A percentile compares a stretch with the other conserved stretches of the same genome.
Conservation (phyloP, 2,113 vertebrate species). For the Forbesichthys agassizii region DNA sequence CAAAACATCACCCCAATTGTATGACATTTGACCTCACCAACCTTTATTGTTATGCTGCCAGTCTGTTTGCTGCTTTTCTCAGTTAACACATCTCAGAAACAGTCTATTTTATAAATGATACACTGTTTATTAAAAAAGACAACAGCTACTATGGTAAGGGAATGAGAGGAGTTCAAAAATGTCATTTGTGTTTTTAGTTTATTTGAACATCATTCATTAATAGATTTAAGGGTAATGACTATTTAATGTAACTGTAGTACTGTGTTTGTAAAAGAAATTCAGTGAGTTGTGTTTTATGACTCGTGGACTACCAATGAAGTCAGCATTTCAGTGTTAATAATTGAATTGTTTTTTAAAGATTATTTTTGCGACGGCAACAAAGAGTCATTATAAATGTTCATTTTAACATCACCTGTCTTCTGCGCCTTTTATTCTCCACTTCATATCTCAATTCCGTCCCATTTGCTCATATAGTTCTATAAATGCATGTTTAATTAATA, state of each 20-base stretch:
- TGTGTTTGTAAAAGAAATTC: slow-evolving; percentile 81
- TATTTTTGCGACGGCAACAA: slow-evolving; percentile 78
- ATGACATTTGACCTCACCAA: slow-evolving; percentile 57
- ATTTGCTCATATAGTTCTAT: slow-evolving; percentile 30
- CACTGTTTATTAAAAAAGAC: slow-evolving; percentile 63
- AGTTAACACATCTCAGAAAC: slow-evolving; percentile 68
- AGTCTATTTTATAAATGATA: slow-evolving; percentile 70
- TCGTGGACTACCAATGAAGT: slow-evolving; percentile 79
- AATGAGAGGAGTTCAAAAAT: slow-evolving; percentile 71
- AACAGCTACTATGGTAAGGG: slow-evolving; percentile 69
- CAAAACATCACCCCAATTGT: slow-evolving; percentile 64
- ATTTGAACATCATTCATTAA: slow-evolving; percentile 75
- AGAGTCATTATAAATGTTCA: slow-evolving; percentile 81
- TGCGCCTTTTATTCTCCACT: slow-evolving; percentile 64
- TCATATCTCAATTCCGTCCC: slow-evolving; percentile 24
- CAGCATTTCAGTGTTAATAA: slow-evolving; percentile 79
- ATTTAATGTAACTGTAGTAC: slow-evolving; percentile 81
- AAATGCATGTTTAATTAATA: slow-evolving; percentile 32
- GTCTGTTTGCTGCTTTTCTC: slow-evolving; percentile 76
- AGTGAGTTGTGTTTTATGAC: slow-evolving; percentile 80
- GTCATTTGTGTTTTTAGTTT: slow-evolving; percentile 68
- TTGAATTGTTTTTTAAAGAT: slow-evolving; percentile 78
- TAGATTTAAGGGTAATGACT: slow-evolving; percentile 79
- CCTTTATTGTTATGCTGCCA: slow-evolving; percentile 76
- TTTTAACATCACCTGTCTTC: slow-evolving; percentile 77